These are phyloP conservation scores for Eurystomus glaucurus DNA, from an alignment of 2,797 vertebrate species.

Conservation along the genomic window DNA sequence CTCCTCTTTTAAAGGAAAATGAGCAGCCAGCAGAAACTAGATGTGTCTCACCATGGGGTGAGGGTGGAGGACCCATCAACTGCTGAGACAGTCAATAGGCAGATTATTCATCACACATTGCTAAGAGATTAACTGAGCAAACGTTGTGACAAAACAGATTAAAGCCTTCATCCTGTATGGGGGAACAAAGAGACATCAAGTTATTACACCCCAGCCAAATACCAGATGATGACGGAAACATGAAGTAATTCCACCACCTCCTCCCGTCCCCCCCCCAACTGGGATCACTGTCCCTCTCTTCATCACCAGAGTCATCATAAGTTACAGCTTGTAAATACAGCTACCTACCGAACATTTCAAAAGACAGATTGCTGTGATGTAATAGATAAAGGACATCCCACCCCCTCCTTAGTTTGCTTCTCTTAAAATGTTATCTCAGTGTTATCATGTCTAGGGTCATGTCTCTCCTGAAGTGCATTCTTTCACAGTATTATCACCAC, in stretches of 20 bases:
- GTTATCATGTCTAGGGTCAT: background rate
- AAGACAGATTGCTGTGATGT: conserved; percentile 36
- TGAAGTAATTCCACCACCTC: background rate
- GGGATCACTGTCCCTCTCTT: background rate
- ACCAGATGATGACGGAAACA: conserved; percentile 64
- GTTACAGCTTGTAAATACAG: conserved; percentile 37
- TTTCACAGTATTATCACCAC: conserved; percentile 41
- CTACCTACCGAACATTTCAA: conserved; percentile 37
- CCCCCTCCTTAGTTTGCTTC: background rate
- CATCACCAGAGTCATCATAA: background rate
- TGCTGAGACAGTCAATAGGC: conserved; percentile 84
- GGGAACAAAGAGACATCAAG: conserved; percentile 80
- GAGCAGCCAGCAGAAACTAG: conserved; percentile 83
- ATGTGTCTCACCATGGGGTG: conserved; percentile 79
- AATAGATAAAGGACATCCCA: background rate
- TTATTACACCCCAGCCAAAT: conserved; percentile 71
- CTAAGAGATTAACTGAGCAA: conserved; percentile 86
- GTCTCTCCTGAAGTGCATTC: conserved; percentile 50
- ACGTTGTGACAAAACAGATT: conserved; percentile 84
- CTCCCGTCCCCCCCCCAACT: too few relatives aligned
- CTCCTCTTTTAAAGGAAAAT: conserved; percentile 79
- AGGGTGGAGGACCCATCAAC: conserved; percentile 80
- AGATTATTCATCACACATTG: conserved; percentile 84
- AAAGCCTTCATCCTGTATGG: conserved; percentile 78
- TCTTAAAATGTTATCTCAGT: conserved; percentile 55